Evolutionary conservation across 2,888 invertebrate species (phyloP).

Genomic region (Epirrhoe alternata): DNA sequence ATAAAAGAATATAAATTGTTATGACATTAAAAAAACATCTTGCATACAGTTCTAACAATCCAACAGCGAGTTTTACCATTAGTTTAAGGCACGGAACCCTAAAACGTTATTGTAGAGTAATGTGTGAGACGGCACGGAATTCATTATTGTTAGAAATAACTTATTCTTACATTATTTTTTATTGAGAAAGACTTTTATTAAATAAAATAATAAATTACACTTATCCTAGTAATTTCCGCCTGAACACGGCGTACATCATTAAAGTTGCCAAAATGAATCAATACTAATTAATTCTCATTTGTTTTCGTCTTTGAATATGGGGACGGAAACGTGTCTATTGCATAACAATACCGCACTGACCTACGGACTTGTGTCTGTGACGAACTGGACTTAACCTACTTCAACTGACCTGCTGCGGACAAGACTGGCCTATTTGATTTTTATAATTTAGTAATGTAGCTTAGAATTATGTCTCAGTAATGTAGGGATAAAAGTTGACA

Average conservation of each 20-base stretch:
- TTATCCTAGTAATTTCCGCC: background rate
- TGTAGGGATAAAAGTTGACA: too few species aligned
- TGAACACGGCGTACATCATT: background rate
- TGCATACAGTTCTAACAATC: background rate
- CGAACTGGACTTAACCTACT: slow-evolving; percentile 21
- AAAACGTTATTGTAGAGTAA: background rate
- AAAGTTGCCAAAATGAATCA: background rate
- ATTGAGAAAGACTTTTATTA: too few species aligned
- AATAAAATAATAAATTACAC: too few species aligned
- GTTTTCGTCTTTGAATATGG: background rate
- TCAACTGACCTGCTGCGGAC: slow-evolving; percentile 2
- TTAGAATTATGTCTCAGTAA: too few species aligned
- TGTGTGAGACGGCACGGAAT: slow-evolving; percentile 43
- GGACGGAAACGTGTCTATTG: slow-evolving; percentile 12
- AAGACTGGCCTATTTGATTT: background rate
- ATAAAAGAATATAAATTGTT: too few species aligned
- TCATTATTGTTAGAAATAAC: slow-evolving; percentile 11
- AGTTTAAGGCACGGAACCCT: background rate
- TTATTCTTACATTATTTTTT: background rate
- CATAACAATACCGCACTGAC: slow-evolving; percentile 28
- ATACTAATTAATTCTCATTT: background rate
- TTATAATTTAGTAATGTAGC: background rate
- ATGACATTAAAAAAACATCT: background rate
- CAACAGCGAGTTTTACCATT: too few species aligned
- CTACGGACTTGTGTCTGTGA: slow-evolving; percentile 15